These are phyloP conservation scores for Malacosoma neustria DNA, from an alignment of 2,888 invertebrate species.

Conservation along the genomic window DNA sequence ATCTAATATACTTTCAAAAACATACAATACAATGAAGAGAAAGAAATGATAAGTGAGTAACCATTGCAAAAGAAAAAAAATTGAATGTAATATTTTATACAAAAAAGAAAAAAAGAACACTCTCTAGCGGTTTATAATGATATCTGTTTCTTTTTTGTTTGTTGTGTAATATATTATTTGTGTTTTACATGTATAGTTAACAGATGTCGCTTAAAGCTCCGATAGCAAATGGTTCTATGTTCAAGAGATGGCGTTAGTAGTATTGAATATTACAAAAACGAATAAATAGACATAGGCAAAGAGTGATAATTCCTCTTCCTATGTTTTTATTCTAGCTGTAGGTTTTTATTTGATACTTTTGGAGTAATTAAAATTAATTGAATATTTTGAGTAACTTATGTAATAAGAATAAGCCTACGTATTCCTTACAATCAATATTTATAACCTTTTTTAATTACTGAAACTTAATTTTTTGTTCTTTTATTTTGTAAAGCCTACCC, in stretches of 20 bases:
- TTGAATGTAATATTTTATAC: not conserved
- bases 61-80: not conserved
- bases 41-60: not conserved
- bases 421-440: no score
- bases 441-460: no score
- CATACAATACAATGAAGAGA: not conserved
- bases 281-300: no score
- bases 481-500: no score
- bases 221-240: constrained; percentile 1
- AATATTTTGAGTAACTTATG: no score
- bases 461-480: no score
- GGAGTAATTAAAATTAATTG: no score
- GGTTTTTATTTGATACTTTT: not conserved
- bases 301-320: no score
- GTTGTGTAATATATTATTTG: not conserved
- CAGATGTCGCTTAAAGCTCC: constrained; percentile 32
- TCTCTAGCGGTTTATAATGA: constrained; percentile 40
- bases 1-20: not conserved
- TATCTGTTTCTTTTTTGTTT: constrained; percentile 28
- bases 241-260: constrained; percentile 18
- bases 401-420: no score
- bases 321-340: no score
- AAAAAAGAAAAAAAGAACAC: constrained; percentile 45
- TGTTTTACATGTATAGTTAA: constrained; percentile 3
- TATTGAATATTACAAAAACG: constrained; percentile 2